These are phyloP conservation scores for Lithophane socia DNA, from an alignment of 2,888 invertebrate genomes.

Conservation along the genomic window DNA sequence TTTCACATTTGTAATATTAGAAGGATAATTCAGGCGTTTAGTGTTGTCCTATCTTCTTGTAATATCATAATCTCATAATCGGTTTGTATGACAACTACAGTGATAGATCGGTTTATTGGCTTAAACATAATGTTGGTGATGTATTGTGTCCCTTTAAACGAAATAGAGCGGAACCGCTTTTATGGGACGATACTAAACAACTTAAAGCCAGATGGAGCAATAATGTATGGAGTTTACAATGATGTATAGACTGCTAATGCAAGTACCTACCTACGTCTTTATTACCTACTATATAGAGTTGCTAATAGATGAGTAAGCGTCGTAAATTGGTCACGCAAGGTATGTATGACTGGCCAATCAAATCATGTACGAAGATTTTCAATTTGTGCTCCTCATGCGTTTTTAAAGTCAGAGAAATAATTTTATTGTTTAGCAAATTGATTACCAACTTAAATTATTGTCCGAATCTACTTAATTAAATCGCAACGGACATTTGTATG, in stretches of 20 bases:
- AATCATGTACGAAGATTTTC: background rate
- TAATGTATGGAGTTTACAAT: constrained; percentile 37
- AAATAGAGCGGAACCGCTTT: constrained; percentile 48
- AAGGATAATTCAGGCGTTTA: background rate
- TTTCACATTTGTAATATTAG: background rate
- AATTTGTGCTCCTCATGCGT: background rate
- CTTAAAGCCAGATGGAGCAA: constrained; percentile 43
- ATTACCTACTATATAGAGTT: background rate
- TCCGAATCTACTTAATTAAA: no score
- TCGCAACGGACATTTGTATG: no score
- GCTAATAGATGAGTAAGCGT: background rate
- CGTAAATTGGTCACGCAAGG: background rate
- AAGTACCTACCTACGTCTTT: background rate
- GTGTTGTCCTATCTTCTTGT: constrained; percentile 12
- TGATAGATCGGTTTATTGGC: constrained; percentile 38
- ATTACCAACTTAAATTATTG: no score
- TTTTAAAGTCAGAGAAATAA: background rate
- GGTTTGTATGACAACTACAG: constrained; percentile 13
- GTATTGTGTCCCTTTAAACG: constrained; percentile 24
- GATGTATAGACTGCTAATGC: constrained; percentile 31
- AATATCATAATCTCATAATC: constrained; percentile 30
- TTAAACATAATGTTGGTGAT: constrained; percentile 15
- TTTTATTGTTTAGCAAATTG: no score
- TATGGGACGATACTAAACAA: constrained; percentile 25
- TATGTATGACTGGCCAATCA: background rate